phyloP scores from a whole-genome alignment of 2,797 vertebrate genomes.

The Poecilia gillii region DNA sequence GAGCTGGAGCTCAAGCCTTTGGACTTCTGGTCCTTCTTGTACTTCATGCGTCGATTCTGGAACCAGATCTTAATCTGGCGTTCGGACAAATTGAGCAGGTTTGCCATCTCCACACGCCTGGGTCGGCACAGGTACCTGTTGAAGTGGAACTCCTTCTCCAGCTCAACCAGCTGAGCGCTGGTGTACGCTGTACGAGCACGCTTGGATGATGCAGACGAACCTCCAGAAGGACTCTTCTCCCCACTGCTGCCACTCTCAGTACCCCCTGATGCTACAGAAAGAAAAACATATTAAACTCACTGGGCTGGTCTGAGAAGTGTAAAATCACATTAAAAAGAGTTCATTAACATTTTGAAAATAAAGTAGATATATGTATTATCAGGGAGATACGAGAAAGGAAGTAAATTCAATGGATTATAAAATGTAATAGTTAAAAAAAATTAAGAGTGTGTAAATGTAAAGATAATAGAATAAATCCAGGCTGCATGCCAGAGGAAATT shows the following conservation, averaged over 20 bases:
- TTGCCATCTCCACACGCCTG: constrained; percentile 96
- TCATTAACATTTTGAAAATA: not conserved
- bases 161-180: constrained; percentile 95
- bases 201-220: constrained; percentile 89
- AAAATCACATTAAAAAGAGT: not conserved
- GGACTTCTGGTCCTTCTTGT: constrained; percentile 97
- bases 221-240: constrained; percentile 93
- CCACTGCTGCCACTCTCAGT: constrained; percentile 88
- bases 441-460: constrained; percentile 9
- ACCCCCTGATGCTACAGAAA: constrained; percentile 73
- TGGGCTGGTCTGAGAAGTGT: not conserved
- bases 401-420: not conserved
- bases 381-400: not conserved
- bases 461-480: constrained; percentile 87
- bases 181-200: constrained; percentile 96
- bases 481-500: constrained; percentile 87
- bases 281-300: not conserved
- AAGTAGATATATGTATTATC: not conserved
- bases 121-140: constrained; percentile 97
- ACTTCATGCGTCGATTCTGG: constrained; percentile 98
- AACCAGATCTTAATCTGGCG: constrained; percentile 99
- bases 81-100: constrained; percentile 95
- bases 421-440: constrained; percentile 1
- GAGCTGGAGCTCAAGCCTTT: constrained; percentile 96
- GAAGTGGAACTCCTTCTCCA: constrained; percentile 92